Evolutionary conservation across 2,113 vertebrate genomes (phyloP).

Genomic region (Strix uralensis): DNA sequence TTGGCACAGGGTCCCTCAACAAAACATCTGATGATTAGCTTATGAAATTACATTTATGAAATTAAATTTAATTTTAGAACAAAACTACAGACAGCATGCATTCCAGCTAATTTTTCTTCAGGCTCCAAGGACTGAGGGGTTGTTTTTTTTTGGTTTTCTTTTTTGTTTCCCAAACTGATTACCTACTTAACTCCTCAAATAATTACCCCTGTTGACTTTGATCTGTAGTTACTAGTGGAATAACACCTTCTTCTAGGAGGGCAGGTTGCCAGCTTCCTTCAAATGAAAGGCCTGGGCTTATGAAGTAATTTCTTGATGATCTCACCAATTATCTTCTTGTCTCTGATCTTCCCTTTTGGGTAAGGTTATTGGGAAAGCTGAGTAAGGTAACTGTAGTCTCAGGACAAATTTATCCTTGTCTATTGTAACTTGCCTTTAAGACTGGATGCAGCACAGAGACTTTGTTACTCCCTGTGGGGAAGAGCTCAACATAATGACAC

Average conservation of each 20-base stretch:
- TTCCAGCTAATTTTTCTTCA: slow-evolving; percentile 50
- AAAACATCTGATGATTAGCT: slow-evolving; percentile 28
- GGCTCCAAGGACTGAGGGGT: slow-evolving; percentile 14
- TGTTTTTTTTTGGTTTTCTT: neutral
- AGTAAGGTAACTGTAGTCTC: slow-evolving; percentile 31
- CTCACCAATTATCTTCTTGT: slow-evolving; percentile 60
- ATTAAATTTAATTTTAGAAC: slow-evolving; percentile 53
- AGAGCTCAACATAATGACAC: neutral
- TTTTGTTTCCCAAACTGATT: slow-evolving; percentile 55
- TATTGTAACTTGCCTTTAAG: neutral
- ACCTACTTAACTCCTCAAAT: slow-evolving; percentile 49
- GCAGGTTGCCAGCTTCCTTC: slow-evolving; percentile 56
- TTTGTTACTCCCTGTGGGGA: neutral
- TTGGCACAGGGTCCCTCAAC: neutral
- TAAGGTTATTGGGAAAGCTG: slow-evolving; percentile 56
- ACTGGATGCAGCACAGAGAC: neutral
- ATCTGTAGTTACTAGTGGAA: slow-evolving; percentile 46
- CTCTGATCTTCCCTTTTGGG: slow-evolving; percentile 60
- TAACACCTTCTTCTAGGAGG: slow-evolving; percentile 41
- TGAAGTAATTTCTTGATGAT: slow-evolving; percentile 58
- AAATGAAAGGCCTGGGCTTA: slow-evolving; percentile 39
- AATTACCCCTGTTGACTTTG: slow-evolving; percentile 59
- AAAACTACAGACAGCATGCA: neutral
- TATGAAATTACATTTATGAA: slow-evolving; percentile 52
- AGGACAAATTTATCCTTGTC: neutral